Evolutionary conservation across 2,888 invertebrate species (phyloP).

Genomic region (Zaprionus lineosus): DNA sequence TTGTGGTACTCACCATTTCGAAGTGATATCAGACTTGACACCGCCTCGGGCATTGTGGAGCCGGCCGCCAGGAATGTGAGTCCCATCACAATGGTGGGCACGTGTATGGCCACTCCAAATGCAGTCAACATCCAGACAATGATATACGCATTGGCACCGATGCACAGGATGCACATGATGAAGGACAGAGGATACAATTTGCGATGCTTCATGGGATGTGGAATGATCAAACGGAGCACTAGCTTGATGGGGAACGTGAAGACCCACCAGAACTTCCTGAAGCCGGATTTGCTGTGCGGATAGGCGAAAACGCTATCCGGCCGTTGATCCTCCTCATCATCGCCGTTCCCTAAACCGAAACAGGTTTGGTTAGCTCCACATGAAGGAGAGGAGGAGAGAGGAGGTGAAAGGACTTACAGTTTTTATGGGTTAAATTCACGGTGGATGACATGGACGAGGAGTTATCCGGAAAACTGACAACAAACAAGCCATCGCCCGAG

Average conservation of each 20-base stretch:
- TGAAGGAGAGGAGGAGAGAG: too few relatives aligned
- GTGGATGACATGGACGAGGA: slow-evolving; percentile 80
- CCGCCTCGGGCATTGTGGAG: slow-evolving; percentile 92
- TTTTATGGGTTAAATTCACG: slow-evolving; percentile 75
- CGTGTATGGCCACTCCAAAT: slow-evolving; percentile 90
- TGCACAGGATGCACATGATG: slow-evolving; percentile 93
- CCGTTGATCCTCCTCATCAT: slow-evolving; percentile 48
- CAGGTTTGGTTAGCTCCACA: too few relatives aligned
- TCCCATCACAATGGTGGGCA: slow-evolving; percentile 95
- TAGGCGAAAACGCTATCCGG: slow-evolving; percentile 83
- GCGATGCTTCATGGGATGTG: slow-evolving; percentile 86
- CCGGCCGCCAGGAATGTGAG: slow-evolving; percentile 95
- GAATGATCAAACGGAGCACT: slow-evolving; percentile 87
- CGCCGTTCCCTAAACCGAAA: slow-evolving; percentile 60
- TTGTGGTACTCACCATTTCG: slow-evolving; percentile 87
- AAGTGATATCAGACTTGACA: slow-evolving; percentile 92
- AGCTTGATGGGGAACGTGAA: slow-evolving; percentile 89
- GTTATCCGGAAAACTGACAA: slow-evolving; percentile 79
- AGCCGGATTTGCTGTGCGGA: slow-evolving; percentile 79
- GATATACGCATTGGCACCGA: slow-evolving; percentile 92
- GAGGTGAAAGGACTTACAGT: slow-evolving; percentile 80
- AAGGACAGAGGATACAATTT: slow-evolving; percentile 90
- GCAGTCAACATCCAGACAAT: slow-evolving; percentile 96
- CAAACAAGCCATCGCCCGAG: slow-evolving; percentile 80
- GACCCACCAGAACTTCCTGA: slow-evolving; percentile 85